Conservation (phyloP, 92 coral and sea anemone genomes). For the Blastomussa wellsi region DNA sequence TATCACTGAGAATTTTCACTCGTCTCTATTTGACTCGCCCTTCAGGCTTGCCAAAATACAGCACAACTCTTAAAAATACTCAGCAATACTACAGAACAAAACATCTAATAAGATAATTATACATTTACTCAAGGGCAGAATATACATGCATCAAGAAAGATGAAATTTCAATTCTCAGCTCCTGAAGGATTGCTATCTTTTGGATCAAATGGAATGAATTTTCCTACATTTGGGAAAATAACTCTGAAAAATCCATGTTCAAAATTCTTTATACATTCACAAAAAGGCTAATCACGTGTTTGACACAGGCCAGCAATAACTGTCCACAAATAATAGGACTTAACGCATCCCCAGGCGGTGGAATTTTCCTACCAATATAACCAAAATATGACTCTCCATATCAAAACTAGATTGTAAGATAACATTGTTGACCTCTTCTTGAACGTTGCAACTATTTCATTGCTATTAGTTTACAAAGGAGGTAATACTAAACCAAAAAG, state of each 20-base stretch:
- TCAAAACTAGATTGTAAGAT: background rate
- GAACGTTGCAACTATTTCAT: no score
- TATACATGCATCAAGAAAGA: background rate
- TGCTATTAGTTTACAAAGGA: no score
- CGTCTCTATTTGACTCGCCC: no score
- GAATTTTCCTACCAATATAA: background rate
- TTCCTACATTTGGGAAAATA: background rate
- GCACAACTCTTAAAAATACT: no score
- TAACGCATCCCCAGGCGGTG: conserved; percentile 29
- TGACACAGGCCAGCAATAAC: conserved; percentile 10
- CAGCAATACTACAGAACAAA: no score
- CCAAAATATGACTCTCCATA: background rate
- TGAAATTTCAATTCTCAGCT: background rate
- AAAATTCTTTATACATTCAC: background rate
- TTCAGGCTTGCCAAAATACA: no score
- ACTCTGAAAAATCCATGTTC: background rate
- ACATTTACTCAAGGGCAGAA: background rate
- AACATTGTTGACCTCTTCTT: no score
- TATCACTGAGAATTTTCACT: no score
- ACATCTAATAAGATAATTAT: no score
- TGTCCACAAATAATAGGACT: conserved; percentile 18
- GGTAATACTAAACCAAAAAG: no score
- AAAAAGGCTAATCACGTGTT: conserved; percentile 1
- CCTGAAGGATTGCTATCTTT: background rate
- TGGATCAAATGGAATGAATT: background rate